Percentiles rank a stretch among this genome's conserved stretches.
Conservation (phyloP, 64 coral and sea anemone genomes). For the Astreopora myriophthalma region DNA sequence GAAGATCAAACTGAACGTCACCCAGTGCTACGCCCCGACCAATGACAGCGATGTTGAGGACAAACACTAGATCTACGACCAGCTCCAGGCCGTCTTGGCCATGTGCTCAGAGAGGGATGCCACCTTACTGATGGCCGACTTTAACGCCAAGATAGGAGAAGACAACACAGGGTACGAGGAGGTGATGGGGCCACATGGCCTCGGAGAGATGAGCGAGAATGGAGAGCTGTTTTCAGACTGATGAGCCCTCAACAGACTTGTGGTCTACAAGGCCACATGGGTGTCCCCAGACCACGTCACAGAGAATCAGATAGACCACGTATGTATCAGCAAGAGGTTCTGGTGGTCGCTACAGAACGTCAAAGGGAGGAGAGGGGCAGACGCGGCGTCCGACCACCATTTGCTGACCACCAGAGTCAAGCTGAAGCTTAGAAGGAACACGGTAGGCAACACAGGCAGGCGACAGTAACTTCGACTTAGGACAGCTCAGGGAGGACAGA, state of each 20-base stretch:
- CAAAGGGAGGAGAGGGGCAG: background rate
- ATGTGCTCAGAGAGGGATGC: no score
- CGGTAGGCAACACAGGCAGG: no score
- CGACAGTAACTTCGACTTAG: background rate
- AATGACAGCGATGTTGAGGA: no score
- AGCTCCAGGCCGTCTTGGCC: no score
- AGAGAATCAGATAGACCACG: slow-evolving; percentile 13
- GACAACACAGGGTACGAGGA: no score
- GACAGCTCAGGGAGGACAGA: background rate
- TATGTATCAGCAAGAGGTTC: background rate
- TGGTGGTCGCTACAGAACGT: background rate
- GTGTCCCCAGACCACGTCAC: background rate
- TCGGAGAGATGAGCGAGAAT: no score
- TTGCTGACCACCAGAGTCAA: background rate
- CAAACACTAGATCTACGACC: no score
- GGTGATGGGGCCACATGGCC: no score
- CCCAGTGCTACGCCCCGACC: no score
- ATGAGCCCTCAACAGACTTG: slow-evolving; percentile 11
- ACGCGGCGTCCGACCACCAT: background rate
- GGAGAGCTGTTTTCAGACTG: background rate
- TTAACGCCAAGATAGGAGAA: no score
- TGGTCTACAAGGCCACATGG: background rate
- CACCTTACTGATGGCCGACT: no score
- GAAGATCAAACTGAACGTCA: no score
- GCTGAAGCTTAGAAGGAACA: background rate